Conservation (phyloP, 2,888 invertebrate species). For the Ormia ochracea region DNA sequence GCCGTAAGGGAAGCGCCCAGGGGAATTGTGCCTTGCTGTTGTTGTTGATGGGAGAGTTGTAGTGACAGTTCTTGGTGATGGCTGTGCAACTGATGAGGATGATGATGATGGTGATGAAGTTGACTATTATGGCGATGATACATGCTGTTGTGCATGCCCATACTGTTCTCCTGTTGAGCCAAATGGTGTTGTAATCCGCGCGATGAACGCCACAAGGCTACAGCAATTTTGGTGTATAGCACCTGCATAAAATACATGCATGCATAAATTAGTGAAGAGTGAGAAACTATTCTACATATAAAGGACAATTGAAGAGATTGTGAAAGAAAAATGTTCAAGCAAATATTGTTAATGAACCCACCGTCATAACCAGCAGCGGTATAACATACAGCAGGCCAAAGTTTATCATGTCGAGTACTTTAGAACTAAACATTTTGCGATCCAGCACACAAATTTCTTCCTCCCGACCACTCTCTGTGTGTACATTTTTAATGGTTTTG, state of each 20-base stretch:
- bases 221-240: slow-evolving; percentile 89
- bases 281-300: too few relatives aligned
- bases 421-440: slow-evolving; percentile 86
- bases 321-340: background rate
- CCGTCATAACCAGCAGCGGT: slow-evolving; percentile 88
- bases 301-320: background rate
- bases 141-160: slow-evolving; percentile 71
- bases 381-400: slow-evolving; percentile 89
- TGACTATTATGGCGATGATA: slow-evolving; percentile 67
- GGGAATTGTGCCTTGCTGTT: slow-evolving; percentile 30
- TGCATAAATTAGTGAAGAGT: too few relatives aligned
- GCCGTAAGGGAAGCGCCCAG: slow-evolving; percentile 48
- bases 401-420: slow-evolving; percentile 87
- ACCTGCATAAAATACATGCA: slow-evolving; percentile 78
- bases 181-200: slow-evolving; percentile 80
- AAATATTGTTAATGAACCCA: slow-evolving; percentile 75
- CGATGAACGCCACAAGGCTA: slow-evolving; percentile 89
- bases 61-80: slow-evolving; percentile 10
- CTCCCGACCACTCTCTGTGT: slow-evolving; percentile 74
- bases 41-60: slow-evolving; percentile 66
- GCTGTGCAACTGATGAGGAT: slow-evolving; percentile 64
- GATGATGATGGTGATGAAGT: slow-evolving; percentile 61
- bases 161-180: slow-evolving; percentile 67
- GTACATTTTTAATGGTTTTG: slow-evolving; percentile 82
- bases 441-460: slow-evolving; percentile 84